Percentiles rank a stretch among this genome's conserved stretches.
phyloP scores from a whole-genome alignment of 2,797 vertebrate species.

The Bucorvus abyssinicus region DNA sequence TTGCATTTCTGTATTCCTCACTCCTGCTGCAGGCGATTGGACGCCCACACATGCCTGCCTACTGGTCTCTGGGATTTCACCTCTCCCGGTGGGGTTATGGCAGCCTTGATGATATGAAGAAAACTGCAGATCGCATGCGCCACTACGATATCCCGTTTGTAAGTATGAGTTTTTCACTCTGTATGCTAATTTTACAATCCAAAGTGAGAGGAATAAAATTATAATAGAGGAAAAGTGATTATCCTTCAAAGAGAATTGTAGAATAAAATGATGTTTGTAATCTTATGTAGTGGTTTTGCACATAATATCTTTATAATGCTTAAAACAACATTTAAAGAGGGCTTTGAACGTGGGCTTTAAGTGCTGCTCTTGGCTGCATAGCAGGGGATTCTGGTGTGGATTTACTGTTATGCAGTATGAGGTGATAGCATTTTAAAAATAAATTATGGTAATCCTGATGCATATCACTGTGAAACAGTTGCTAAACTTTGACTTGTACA shows the following conservation, averaged over 20 bases:
- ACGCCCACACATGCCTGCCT: constrained; percentile 57
- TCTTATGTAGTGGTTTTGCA: background rate
- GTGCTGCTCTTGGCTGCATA: background rate
- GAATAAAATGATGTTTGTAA: background rate
- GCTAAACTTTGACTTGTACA: background rate
- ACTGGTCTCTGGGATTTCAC: constrained; percentile 70
- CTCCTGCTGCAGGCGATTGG: constrained; percentile 45
- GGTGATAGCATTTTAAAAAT: background rate
- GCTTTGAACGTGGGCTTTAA: background rate
- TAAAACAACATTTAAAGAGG: background rate
- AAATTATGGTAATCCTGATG: background rate
- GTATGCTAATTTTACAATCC: background rate
- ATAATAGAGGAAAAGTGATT: background rate
- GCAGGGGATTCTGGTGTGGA: background rate
- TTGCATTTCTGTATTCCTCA: background rate
- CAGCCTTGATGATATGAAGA: constrained; percentile 17
- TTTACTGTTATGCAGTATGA: background rate
- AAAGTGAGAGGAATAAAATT: background rate
- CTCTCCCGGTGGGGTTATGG: constrained; percentile 49
- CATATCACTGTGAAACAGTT: background rate
- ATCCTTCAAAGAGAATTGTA: background rate
- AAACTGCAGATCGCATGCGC: background rate
- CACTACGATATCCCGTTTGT: constrained; percentile 39
- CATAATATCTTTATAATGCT: background rate
- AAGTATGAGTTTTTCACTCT: background rate